Base-by-base conservation (phyloP, 2,888 invertebrate species). In the Acleris sparsana region DNA sequence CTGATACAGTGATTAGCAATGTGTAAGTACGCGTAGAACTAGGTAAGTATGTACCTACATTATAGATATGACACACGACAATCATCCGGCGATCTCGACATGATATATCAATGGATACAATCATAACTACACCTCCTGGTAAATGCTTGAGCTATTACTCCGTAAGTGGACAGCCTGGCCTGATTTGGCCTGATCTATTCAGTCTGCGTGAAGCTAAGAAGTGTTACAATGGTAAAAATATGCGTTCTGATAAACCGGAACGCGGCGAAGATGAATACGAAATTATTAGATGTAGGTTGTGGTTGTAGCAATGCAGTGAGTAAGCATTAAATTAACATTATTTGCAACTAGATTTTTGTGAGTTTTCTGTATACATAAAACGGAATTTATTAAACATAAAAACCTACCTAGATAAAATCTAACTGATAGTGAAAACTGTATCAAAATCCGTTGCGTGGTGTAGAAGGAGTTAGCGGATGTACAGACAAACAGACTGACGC, bases 1-100 rank as follows among this genome's bases (percentile, higher is more conserved):
- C 73, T 69, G 71, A 70, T 72, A 66, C 60, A 60, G 48, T 66
- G 56, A 65, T 52, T 62, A 62, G 61, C 52, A 62, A 39, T 33
- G 56, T 46, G 62, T 56, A 46, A 66, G 61, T 66, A 62, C 52
- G 53, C 44, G 44, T 39, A 20, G 11, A 43, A 49, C 33, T 48
- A 33, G 33, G 33, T 33, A 33, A 29, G 43, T 55, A 49, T 55
- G 46, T 25, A 46, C n/a, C 52, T 44, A 66, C 55, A 18, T 33
- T 65, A 56, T 29, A 44, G 60, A 60, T 66, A 61, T 53, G 51
- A 60, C 55, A 57, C 33, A 66, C 57, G 66, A 62, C 66, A 61
- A 66, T 66, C 66, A 62, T 48, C 44, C n/a, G 51, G 56, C 44
- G 51, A 61, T 62, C 56, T 39, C 57, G 25, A 48, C 25, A 57